Evolutionary conservation across 2,797 vertebrate genomes (phyloP).

Genomic region (Pantherophis vulpinus): DNA sequence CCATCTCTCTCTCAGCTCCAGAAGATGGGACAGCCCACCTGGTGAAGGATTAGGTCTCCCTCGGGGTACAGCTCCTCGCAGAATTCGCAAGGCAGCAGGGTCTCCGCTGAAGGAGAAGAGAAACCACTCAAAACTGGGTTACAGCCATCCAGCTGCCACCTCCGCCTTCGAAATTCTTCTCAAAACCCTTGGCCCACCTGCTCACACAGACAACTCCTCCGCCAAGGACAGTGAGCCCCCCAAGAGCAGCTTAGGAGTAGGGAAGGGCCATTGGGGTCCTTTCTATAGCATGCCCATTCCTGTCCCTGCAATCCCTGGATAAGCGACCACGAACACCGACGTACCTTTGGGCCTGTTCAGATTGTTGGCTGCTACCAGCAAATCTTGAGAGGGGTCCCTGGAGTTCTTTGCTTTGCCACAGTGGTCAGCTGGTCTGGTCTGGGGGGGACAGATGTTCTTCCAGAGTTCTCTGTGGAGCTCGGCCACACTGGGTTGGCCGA

Average conservation of each 20-base stretch:
- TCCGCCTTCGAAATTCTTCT: not conserved
- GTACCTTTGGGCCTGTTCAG: conserved; percentile 47
- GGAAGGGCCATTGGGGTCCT: not conserved
- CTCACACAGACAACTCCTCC: no score
- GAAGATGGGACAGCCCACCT: conserved; percentile 71
- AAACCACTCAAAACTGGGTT: not conserved
- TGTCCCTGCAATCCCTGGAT: not conserved
- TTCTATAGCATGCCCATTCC: not conserved
- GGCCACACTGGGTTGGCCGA: not conserved
- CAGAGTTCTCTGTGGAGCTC: conserved; percentile 66
- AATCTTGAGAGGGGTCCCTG: conserved; percentile 24
- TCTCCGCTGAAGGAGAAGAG: conserved; percentile 50
- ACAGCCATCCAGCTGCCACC: rapidly evolving
- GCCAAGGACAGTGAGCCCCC: not conserved
- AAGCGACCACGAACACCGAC: not conserved
- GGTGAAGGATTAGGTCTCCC: conserved; percentile 93
- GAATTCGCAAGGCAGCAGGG: conserved; percentile 94
- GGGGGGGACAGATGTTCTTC: conserved; percentile 57
- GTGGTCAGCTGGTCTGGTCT: not conserved
- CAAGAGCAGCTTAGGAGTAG: not conserved
- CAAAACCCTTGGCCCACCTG: not conserved
- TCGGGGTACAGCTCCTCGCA: conserved; percentile 95
- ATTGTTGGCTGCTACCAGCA: not conserved
- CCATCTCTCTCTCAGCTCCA: no score
- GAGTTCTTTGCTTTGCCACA: conserved; percentile 15